Conservation (phyloP, 2,888 invertebrate species). For the Lissonota sp. region DNA sequence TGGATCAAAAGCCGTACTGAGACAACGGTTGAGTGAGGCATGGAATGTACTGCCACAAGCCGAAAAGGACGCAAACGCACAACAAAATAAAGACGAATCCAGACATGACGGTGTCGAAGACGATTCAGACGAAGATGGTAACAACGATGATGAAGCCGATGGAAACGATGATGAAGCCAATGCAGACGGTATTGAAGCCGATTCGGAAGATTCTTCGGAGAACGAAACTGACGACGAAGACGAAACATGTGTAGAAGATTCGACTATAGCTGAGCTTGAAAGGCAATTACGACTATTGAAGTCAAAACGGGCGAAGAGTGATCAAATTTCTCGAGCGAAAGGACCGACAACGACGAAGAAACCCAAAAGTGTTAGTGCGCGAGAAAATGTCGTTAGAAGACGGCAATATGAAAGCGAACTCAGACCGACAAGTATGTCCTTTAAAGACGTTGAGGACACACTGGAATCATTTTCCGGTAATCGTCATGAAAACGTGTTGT, state of each 20-base stretch:
- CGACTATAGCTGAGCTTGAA: neutral
- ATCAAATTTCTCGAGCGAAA: neutral
- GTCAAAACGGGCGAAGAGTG: neutral
- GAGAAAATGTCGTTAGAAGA: neutral
- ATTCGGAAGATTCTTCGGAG: neutral
- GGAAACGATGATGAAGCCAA: neutral
- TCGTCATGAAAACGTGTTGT: slow-evolving; percentile 15
- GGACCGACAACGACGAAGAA: neutral
- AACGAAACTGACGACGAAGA: neutral
- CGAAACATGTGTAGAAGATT: slow-evolving; percentile 1
- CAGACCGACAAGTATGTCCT: neutral
- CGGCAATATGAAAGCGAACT: neutral
- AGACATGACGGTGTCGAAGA: neutral
- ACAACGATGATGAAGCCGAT: neutral
- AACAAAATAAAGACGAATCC: neutral
- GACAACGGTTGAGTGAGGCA: neutral
- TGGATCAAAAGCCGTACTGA: slow-evolving; percentile 5
- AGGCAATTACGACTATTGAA: neutral
- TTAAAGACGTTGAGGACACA: slow-evolving; percentile 33
- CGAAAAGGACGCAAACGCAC: neutral
- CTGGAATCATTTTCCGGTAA: slow-evolving; percentile 19
- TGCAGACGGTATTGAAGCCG: neutral
- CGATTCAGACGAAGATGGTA: neutral
- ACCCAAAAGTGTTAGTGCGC: neutral
- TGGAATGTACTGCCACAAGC: neutral